Evolutionary conservation across 2,888 invertebrate genomes (phyloP).

Genomic region (Automeris io): DNA sequence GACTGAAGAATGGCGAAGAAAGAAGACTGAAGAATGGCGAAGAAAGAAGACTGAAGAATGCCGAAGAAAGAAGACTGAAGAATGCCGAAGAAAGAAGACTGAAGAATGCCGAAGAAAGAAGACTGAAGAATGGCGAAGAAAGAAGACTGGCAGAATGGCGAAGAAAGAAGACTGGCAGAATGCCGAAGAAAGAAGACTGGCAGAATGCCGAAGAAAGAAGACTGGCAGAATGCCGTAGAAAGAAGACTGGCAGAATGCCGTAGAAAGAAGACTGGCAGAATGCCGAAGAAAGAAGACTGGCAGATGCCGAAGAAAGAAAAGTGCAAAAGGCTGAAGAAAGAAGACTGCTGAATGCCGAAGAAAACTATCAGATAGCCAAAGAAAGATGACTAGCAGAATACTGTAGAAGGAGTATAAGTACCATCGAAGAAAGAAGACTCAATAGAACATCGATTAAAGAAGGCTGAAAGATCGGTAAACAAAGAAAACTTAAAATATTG

Average conservation of each 20-base stretch:
- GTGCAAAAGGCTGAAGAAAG: constrained; percentile 5
- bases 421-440: background rate
- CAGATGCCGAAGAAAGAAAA: constrained; percentile 6
- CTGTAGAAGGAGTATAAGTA: constrained; percentile 8
- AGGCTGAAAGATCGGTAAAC: background rate
- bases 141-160: background rate
- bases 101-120: too few species aligned
- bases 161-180: constrained; percentile 4
- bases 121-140: background rate
- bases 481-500: too few species aligned
- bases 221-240: background rate
- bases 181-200: constrained; percentile 1
- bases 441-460: constrained; percentile 6
- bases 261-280: constrained; percentile 10
- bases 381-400: constrained; percentile 1
- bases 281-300: constrained; percentile 7
- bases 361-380: background rate
- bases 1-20: constrained; percentile 4
- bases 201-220: background rate
- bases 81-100: too few species aligned
- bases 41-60: too few species aligned
- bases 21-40: background rate
- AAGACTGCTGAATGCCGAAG: background rate
- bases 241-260: background rate
- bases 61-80: too few species aligned